Conservation (phyloP, 2,113 vertebrate species). For the Archocentrus centrarchus region DNA sequence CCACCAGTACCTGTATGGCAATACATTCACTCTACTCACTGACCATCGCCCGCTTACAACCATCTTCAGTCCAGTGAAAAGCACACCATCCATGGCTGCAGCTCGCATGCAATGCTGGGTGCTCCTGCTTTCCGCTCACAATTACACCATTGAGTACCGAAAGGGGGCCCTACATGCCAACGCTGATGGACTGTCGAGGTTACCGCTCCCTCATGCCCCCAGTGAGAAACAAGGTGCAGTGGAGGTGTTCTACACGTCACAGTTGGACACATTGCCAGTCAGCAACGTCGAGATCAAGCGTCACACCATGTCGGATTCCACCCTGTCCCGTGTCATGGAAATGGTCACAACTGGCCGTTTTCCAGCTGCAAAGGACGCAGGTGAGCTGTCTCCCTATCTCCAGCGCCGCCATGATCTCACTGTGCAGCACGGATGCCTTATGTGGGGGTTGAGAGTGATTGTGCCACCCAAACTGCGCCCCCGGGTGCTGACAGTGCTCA, state of each 20-base stretch:
- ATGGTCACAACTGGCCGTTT: background rate
- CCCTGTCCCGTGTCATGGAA: background rate
- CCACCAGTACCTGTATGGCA: too few species aligned
- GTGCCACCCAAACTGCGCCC: background rate
- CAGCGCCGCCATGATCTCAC: background rate
- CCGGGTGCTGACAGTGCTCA: background rate
- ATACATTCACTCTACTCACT: too few species aligned
- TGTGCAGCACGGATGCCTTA: background rate
- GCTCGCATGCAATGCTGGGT: background rate
- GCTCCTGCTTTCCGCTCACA: background rate
- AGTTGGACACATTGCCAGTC: background rate
- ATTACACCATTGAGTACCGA: background rate
- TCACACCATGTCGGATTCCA: background rate
- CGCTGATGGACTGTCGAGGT: accelerated
- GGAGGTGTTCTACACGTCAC: accelerated
- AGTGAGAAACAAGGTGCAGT: background rate
- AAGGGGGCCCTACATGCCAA: background rate
- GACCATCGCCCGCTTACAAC: too few species aligned
- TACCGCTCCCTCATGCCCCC: background rate
- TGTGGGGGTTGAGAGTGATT: background rate
- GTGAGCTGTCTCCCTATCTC: background rate
- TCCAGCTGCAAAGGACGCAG: background rate
- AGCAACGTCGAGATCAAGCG: background rate
- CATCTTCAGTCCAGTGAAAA: too few species aligned
- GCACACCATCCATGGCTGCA: background rate